Evolutionary conservation across 2,113 vertebrate species (phyloP), one percentile per base, ranked within the genome.

Genomic region (Muntiacus reevesi): DNA sequence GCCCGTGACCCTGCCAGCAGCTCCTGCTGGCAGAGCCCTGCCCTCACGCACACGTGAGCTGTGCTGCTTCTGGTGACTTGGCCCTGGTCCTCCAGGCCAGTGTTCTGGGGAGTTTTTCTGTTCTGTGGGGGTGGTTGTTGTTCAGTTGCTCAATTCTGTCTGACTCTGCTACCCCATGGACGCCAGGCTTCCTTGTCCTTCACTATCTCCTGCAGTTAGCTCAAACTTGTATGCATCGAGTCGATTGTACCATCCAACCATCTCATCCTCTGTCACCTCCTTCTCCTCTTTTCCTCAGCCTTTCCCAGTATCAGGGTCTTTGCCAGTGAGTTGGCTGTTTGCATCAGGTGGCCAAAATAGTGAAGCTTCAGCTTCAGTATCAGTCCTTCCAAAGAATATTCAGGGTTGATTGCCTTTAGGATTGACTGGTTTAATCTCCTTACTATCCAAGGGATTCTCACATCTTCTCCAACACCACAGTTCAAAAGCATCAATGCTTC

Each of bases 41-140:
- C 45, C 28, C 30, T 57, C 43, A 76, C 30, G 7, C 14, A 4
- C 1, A 0, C 40, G 3, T 21, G 2, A 7, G 1, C 81, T 2
- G 7, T 45, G 50, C 19, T 82, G 47, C 52, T 30, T 81, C 52
- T 50, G 16, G 13, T 74, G 23, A 59, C 43, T 36, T 57, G 36
- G 50, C 47, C 23, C 33, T 64, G 71, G 74, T 30, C 55, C 62
- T 93, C 27, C 16, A 64, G 55, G 64, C 60, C 45, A 90, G 25
- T 40, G 36, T 64, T 57, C 54, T 62, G 52, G 16, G 50, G 40
- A 87, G 17, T 19, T 52, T 92, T 92, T 94, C 54, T 79, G 57
- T 82, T 74, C 54, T 40, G 16, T 45, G 36, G 50, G 23, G 28
- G 16, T 43, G 23, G 67, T 67, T n/a, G 33, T 71, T 6, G 10